These are phyloP conservation scores for Reticulitermes speratus DNA, from an alignment of 1,140 invertebrate species.

Conservation along the genomic window DNA sequence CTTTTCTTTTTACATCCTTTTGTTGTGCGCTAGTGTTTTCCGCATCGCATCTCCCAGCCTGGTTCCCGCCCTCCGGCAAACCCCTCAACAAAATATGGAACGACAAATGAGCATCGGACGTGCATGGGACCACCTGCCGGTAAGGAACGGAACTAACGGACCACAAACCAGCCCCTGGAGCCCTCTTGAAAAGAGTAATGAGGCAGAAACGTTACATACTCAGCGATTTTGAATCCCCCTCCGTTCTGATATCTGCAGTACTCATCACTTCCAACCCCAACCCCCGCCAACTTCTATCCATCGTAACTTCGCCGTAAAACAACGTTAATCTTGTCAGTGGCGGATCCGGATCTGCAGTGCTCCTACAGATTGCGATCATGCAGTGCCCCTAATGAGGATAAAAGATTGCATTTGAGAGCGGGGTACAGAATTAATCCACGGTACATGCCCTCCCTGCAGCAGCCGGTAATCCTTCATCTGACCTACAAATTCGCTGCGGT, in stretches of 20 bases:
- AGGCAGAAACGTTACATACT: slow-evolving; percentile 25
- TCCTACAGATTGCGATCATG: neutral
- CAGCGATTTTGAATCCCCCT: neutral
- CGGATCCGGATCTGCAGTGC: neutral
- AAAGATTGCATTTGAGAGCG: no score
- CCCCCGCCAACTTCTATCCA: neutral
- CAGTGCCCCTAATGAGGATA: no score
- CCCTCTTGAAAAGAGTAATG: slow-evolving; percentile 21
- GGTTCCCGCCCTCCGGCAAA: neutral
- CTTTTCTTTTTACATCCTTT: neutral
- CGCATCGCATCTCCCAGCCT: neutral
- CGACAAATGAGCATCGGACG: slow-evolving; percentile 19
- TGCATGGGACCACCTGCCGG: slow-evolving; percentile 23
- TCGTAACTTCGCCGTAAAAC: neutral
- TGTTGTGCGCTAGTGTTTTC: slow-evolving; percentile 19
- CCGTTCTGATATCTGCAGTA: neutral
- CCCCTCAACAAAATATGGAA: slow-evolving; percentile 20
- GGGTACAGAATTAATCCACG: no score
- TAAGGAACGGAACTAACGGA: slow-evolving; percentile 13
- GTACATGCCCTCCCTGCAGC: no score
- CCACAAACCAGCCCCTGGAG: slow-evolving; percentile 24
- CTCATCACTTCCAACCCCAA: neutral
- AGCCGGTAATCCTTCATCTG: no score
- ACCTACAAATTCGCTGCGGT: no score
- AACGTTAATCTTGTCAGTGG: neutral